A percentile compares a stretch with the other conserved stretches of the same genome.
These are phyloP conservation scores for Seriola rivoliana DNA, from an alignment of 2,113 vertebrate genomes.

Conservation along the genomic window DNA sequence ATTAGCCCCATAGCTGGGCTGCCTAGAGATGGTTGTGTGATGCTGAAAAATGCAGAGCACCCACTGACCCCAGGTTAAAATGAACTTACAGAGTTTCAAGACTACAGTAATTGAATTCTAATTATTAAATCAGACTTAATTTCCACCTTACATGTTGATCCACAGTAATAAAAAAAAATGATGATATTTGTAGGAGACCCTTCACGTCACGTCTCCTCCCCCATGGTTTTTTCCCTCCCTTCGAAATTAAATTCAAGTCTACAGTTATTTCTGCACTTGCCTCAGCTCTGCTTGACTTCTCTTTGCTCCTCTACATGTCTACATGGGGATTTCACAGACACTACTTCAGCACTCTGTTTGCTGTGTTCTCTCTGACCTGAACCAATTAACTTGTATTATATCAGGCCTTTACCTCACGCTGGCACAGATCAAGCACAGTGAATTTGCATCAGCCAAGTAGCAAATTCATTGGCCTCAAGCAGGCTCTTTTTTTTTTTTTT, in stretches of 20 bases:
- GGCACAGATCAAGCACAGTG: conserved; percentile 48
- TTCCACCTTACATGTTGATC: background rate
- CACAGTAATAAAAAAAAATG: background rate
- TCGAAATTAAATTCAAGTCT: background rate
- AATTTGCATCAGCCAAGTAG: conserved; percentile 47
- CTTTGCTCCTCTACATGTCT: background rate
- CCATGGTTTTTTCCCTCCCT: background rate
- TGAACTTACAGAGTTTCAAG: too few species aligned
- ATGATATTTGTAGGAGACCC: background rate
- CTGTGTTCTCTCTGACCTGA: conserved; percentile 36
- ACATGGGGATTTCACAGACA: conserved; percentile 12
- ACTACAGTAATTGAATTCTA: background rate
- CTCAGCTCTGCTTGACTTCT: background rate
- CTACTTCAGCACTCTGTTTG: conserved; percentile 8
- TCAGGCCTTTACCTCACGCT: conserved; percentile 45
- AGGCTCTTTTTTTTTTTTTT: conserved; percentile 17
- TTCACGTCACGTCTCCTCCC: background rate
- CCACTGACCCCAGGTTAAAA: background rate
- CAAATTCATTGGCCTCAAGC: conserved; percentile 42
- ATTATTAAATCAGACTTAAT: background rate
- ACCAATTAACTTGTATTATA: conserved; percentile 55
- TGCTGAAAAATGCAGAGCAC: background rate
- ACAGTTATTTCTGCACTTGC: background rate
- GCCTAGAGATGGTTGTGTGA: background rate
- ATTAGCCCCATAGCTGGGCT: background rate